A percentile compares a stretch with the other conserved stretches of the same genome.
These are phyloP conservation scores for Ochotona curzoniae DNA, from an alignment of 2,113 vertebrate species.

Conservation along the genomic window DNA sequence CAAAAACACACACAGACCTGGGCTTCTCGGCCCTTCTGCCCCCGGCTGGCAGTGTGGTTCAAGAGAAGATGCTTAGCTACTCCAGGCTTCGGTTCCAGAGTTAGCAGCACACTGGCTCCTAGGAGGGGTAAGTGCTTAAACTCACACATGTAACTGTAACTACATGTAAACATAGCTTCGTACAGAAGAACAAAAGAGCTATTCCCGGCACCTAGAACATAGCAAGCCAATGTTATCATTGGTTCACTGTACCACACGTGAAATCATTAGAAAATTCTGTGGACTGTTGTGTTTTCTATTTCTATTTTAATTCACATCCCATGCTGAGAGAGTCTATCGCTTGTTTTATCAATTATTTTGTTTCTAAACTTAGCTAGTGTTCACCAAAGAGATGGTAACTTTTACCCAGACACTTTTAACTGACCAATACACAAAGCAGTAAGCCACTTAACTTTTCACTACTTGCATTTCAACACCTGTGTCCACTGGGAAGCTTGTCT, in stretches of 20 bases:
- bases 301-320: neutral
- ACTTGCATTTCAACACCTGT: neutral
- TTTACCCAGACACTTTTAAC: neutral
- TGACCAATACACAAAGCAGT: neutral
- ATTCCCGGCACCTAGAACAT: neutral
- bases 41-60: neutral
- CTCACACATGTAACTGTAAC: neutral
- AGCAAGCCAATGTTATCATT: neutral
- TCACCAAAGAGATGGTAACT: neutral
- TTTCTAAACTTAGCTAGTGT: constrained; percentile 6
- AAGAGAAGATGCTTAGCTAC: neutral
- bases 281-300: neutral
- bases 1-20: neutral
- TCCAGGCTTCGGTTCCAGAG: neutral
- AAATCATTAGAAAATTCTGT: neutral
- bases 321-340: neutral
- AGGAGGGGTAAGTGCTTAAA: neutral
- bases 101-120: neutral
- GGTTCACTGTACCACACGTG: neutral
- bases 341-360: neutral
- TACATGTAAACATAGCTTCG: neutral
- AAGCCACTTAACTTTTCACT: neutral
- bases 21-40: neutral
- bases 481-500: neutral
- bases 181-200: neutral